Evolutionary conservation across 2,797 vertebrate species (phyloP).

Genomic region (Etheostoma nigrum): DNA sequence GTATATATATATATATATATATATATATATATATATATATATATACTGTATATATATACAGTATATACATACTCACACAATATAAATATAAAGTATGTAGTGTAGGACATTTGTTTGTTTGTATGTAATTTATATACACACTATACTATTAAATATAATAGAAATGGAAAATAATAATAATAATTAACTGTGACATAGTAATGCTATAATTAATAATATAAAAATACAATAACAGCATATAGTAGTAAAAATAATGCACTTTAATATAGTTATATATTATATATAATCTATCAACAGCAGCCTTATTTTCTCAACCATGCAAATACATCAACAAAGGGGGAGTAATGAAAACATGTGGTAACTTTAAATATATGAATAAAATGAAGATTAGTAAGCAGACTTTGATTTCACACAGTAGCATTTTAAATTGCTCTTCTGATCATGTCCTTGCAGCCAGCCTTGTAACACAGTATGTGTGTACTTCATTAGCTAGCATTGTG

Average conservation of each 20-base stretch:
- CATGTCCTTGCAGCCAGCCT: slow-evolving; percentile 68
- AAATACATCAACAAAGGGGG: not conserved
- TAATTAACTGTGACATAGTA: too few species aligned
- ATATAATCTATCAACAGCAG: not conserved
- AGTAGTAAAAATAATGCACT: not conserved
- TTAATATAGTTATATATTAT: not conserved
- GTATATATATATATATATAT: too few species aligned
- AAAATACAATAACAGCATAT: too few species aligned
- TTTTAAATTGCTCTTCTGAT: slow-evolving; percentile 28
- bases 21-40: too few species aligned
- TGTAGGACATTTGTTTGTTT: too few species aligned
- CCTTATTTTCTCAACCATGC: not conserved
- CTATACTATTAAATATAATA: too few species aligned
- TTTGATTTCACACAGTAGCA: not conserved
- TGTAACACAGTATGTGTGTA: slow-evolving; percentile 44
- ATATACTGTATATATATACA: too few species aligned
- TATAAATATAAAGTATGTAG: too few species aligned
- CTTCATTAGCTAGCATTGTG: slow-evolving; percentile 66
- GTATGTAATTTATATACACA: too few species aligned
- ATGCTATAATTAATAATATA: too few species aligned
- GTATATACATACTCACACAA: too few species aligned
- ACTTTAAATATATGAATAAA: slow-evolving; percentile 1
- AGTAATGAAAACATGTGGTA: not conserved
- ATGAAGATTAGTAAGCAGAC: not conserved
- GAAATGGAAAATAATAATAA: too few species aligned